phyloP scores from a whole-genome alignment of 30 jellyfish, hydroid and myxozoan species.

The Hydra vulgaris region DNA sequence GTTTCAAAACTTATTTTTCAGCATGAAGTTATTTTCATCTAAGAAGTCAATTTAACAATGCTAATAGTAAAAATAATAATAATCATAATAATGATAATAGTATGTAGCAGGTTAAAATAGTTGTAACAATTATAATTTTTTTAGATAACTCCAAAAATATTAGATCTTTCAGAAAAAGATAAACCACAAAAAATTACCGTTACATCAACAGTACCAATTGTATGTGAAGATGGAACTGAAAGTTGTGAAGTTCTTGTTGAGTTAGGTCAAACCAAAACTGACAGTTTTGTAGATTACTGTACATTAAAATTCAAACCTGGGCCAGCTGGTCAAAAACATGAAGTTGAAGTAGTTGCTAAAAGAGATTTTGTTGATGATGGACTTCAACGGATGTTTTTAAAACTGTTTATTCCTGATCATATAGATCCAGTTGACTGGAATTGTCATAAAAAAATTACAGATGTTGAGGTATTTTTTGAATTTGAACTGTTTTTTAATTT shows the following conservation, averaged over 20 bases:
- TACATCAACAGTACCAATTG: slow-evolving; percentile 63
- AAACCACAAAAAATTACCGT: slow-evolving; percentile 45
- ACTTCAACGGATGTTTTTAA: slow-evolving; percentile 53
- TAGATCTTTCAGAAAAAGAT: slow-evolving; percentile 50
- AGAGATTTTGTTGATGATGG: slow-evolving; percentile 93
- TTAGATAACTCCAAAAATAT: slow-evolving; percentile 20
- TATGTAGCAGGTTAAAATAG: too few relatives aligned
- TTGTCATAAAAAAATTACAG: slow-evolving; percentile 50
- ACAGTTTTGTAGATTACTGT: slow-evolving; percentile 46
- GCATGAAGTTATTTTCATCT: too few relatives aligned
- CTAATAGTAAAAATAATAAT: too few relatives aligned
- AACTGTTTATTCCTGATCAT: slow-evolving; percentile 48
- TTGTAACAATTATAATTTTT: background rate
- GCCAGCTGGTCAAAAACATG: slow-evolving; percentile 42
- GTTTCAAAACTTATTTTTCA: too few relatives aligned
- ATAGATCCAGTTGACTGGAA: slow-evolving; percentile 90
- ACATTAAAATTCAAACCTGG: slow-evolving; percentile 52
- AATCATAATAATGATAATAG: too few relatives aligned
- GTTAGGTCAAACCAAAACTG: slow-evolving; percentile 56
- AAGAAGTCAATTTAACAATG: too few relatives aligned
- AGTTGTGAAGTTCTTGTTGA: slow-evolving; percentile 57
- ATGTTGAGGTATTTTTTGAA: slow-evolving; percentile 39
- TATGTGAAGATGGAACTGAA: slow-evolving; percentile 35
- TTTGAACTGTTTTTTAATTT: background rate
- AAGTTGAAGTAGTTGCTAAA: slow-evolving; percentile 57